Evolutionary conservation across 2,113 vertebrate genomes (phyloP), one percentile per base, ranked within the genome.

Genomic region (Salvator merianae): DNA sequence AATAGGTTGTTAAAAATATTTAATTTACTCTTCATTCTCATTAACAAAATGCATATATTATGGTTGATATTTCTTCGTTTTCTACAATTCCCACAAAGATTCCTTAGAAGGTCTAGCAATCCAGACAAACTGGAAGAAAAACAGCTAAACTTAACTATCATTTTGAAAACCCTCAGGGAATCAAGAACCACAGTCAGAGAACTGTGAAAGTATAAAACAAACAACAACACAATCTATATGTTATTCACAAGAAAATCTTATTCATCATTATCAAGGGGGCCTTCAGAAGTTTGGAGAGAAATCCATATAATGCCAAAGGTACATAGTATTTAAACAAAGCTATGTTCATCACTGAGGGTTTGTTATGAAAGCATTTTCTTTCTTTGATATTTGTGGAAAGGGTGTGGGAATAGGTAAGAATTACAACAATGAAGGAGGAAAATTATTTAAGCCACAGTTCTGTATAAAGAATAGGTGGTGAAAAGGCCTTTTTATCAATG

Each of bases 401-500:
- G 59, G 24, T 78, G 34, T 40, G 77, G 59, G 36, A 78, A 78
- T 16, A 34, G 53, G 53, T 26, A 40, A 78, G 77, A 24, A 24
- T 36, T 78, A 26, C 38, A 78, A 78, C 55, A 65, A 20, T 78
- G 59, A 36, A 78, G 55, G 32, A 40, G 9, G 24, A 40, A 75
- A 63, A 63, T 38, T 78, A 59, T 63, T 78, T 63, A 63, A 38
- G 63, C 59, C 77, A 63, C 62, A 43, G 12, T 34, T 78, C 59
- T 63, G 34, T 63, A 38, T 65, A 43, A 65, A 55, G 50, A 73
- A 73, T 47, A 62, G 70, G 34, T 74, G 1, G 7, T 26, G 20
- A 74, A 47, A 82, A n/a, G 40, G 28, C 28, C 22, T 62, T 82
- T 74, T 82, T 65, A 82, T 74, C 71, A 82, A 38, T 65, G 53